A percentile compares a stretch with the other conserved stretches of the same genome.
phyloP scores from a whole-genome alignment of 2,113 vertebrate genomes.

The Gavia stellata region DNA sequence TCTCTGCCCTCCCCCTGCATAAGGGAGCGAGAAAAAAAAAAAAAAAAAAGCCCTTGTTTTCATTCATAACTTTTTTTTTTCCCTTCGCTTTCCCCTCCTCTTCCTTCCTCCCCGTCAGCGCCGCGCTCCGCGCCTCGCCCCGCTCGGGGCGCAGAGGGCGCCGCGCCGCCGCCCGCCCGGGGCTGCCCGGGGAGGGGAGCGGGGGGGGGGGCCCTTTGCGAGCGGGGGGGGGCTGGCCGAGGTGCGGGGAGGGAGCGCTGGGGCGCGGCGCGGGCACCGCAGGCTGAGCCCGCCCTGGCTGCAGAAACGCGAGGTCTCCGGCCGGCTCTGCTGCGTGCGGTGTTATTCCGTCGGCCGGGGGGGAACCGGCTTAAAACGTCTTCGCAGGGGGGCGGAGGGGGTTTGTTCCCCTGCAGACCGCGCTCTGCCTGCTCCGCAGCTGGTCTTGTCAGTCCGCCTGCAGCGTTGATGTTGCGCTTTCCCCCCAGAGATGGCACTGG shows the following conservation, averaged over 20 bases:
- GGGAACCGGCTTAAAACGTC: neutral
- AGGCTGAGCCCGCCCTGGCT: neutral
- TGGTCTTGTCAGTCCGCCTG: neutral
- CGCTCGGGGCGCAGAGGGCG: conserved; percentile 55
- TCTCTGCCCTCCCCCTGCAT: conserved; percentile 62
- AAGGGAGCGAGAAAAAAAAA: neutral
- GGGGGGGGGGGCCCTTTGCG: neutral
- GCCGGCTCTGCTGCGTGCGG: neutral
- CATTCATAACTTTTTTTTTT: conserved; percentile 88
- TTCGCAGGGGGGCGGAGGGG: neutral
- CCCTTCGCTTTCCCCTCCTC: conserved; percentile 66
- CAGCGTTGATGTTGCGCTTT: neutral
- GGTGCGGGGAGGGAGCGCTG: neutral
- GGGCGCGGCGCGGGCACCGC: neutral
- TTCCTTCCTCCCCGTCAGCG: conserved; percentile 62
- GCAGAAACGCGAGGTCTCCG: neutral
- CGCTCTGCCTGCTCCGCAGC: neutral
- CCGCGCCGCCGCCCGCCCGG: neutral
- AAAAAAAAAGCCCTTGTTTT: conserved; percentile 71
- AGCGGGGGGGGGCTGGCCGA: neutral
- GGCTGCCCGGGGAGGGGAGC: neutral
- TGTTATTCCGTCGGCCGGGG: neutral
- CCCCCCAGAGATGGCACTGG: conserved; percentile 44
- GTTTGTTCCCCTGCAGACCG: neutral
- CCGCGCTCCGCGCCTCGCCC: conserved; percentile 39